phyloP scores from a whole-genome alignment of 2,888 invertebrate species.

The Luffia ferchaultella region DNA sequence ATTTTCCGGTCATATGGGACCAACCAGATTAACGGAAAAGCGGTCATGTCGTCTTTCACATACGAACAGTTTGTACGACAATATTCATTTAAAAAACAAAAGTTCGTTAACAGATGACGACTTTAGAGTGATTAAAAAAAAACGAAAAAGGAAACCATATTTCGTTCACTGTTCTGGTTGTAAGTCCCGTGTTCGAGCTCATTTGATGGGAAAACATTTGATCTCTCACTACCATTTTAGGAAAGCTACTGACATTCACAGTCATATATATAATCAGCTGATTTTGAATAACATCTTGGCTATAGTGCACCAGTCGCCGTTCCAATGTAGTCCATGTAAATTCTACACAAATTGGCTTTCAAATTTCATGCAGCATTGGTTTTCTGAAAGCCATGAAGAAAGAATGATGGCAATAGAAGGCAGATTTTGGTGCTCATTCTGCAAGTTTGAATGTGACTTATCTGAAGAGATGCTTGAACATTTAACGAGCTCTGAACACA shows the following conservation, averaged over 20 bases:
- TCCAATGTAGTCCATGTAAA: slow-evolving; percentile 84
- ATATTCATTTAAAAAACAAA: slow-evolving; percentile 17
- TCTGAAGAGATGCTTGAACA: slow-evolving; percentile 75
- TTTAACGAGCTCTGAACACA: slow-evolving; percentile 71
- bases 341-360: slow-evolving; percentile 84
- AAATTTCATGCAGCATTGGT: slow-evolving; percentile 78
- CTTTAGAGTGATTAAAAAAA: slow-evolving; percentile 25
- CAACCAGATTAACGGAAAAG: slow-evolving; percentile 30
- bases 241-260: slow-evolving; percentile 69
- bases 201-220: slow-evolving; percentile 83
- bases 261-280: slow-evolving; percentile 65
- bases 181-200: slow-evolving; percentile 71
- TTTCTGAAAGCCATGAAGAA: slow-evolving; percentile 67
- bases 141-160: slow-evolving; percentile 63
- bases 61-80: slow-evolving; percentile 17
- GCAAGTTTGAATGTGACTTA: slow-evolving; percentile 72
- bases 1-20: slow-evolving; percentile 54
- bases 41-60: slow-evolving; percentile 40
- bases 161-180: slow-evolving; percentile 77
- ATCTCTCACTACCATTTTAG: slow-evolving; percentile 87
- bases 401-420: slow-evolving; percentile 61
- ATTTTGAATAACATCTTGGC: slow-evolving; percentile 80
- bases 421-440: slow-evolving; percentile 76
- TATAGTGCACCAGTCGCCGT: slow-evolving; percentile 83
- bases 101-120: slow-evolving; percentile 17